A percentile compares a stretch with the other conserved stretches of the same genome.
phyloP scores from a whole-genome alignment of 2,113 vertebrate species.

The Tragelaphus buxtoni region DNA sequence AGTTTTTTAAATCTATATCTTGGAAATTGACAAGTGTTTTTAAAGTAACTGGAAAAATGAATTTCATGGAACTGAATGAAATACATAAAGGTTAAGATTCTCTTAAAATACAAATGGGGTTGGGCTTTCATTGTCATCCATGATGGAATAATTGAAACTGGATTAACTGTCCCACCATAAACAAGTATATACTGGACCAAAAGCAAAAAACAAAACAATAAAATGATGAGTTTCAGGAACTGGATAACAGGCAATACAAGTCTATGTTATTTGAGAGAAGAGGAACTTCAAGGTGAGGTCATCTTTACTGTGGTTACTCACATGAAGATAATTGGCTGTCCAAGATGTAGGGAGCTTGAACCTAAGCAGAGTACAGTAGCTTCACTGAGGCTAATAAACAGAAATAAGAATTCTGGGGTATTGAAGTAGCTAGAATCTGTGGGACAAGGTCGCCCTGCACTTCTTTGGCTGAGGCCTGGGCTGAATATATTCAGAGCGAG shows the following conservation, averaged over 20 bases:
- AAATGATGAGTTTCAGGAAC: background rate
- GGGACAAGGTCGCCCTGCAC: background rate
- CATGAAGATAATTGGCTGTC: background rate
- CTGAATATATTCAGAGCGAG: background rate
- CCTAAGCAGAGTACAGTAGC: background rate
- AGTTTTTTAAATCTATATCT: background rate
- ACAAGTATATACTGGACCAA: background rate
- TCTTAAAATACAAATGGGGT: background rate
- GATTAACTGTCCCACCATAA: background rate
- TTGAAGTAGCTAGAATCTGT: background rate
- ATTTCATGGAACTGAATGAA: background rate
- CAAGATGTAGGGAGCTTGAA: background rate
- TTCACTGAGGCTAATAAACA: background rate
- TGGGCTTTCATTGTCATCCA: background rate
- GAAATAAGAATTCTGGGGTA: background rate
- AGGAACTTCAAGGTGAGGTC: background rate
- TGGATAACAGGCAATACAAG: background rate
- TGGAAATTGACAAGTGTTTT: background rate
- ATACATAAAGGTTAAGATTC: background rate
- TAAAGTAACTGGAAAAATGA: background rate
- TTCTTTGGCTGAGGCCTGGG: background rate
- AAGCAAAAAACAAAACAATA: background rate
- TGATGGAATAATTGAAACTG: background rate
- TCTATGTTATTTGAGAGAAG: background rate
- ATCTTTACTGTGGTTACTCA: background rate